Conservation (phyloP, 2,888 invertebrate species). For the Drosophila quinaria region DNA sequence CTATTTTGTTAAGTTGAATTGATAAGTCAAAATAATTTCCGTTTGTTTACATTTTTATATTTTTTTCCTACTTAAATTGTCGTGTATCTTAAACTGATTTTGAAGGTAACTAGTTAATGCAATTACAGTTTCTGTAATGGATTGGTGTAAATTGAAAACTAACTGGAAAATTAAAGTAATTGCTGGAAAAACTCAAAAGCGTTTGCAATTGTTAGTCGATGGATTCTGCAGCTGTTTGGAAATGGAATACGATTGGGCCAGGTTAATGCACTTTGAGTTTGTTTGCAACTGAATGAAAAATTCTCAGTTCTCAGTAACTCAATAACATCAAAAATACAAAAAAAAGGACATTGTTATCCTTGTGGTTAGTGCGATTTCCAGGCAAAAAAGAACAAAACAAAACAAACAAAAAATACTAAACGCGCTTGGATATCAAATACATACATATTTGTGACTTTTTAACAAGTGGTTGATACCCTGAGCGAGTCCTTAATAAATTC, state of each 20-base stretch:
- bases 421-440: constrained; percentile 37
- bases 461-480: constrained; percentile 42
- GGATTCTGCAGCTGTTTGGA: constrained; percentile 50
- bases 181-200: neutral
- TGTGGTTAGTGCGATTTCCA: constrained; percentile 36
- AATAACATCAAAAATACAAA: constrained; percentile 23
- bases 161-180: neutral
- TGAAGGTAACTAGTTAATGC: neutral
- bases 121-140: constrained; percentile 21
- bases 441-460: constrained; percentile 14
- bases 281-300: constrained; percentile 39
- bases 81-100: neutral
- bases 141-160: neutral
- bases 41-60: neutral
- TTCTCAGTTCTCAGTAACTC: constrained; percentile 12
- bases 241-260: constrained; percentile 51
- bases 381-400: constrained; percentile 11
- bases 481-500: neutral
- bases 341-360: constrained; percentile 7
- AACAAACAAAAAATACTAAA: constrained; percentile 11
- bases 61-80: neutral
- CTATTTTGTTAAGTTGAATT: neutral
- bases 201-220: constrained; percentile 41
- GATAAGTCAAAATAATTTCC: neutral
- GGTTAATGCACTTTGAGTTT: constrained; percentile 59